Evolutionary conservation across 1,140 invertebrate species (phyloP), one percentile per base, ranked within the genome.

Genomic region (Drosophila lacertosa): DNA sequence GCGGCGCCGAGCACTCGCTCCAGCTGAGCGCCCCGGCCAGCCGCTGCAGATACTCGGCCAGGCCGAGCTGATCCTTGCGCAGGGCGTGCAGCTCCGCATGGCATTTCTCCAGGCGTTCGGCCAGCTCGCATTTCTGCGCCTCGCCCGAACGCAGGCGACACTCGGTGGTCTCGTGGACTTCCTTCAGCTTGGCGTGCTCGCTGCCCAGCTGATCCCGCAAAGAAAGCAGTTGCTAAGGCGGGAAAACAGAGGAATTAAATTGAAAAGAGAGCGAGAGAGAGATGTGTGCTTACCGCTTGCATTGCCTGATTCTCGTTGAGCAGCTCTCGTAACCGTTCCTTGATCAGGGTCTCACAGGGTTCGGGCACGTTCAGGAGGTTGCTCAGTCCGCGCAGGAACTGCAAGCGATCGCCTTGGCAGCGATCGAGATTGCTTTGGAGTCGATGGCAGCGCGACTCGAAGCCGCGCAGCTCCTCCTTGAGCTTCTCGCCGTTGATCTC

Each of bases 301-400:
- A 95, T 95, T 65, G 96, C 95, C 81, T 96, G 96, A 77, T 95
- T 95, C 35, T 96, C 95, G 58, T 92, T 93, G 2, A 96, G 86
- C 13, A 96, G 93, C 89, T 97, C 95, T 16, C 95, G 91, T 48
- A 96, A 93, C 65, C 95, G 92, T 44, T 96, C 95, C 89, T 96
- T 96, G 48, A 97, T 95, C 10, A 95, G 92, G 18, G 92, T 94
- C 84, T 96, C 95, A 40, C 95, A 93, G 2, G 95, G 94, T 77
- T 97, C 96, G 2, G 89, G 67, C 9, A 90, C 72, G 64, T 90
- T 89, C 1, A 91, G 54, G 18, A 89, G 57, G 57, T 88, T 79
- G 35, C 89, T 89, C 7, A 91, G 24, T 7, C 64, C 76, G 4
- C 89, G 51, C 20, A 91, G 48, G 29, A 91, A 91, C 42, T 89